Conservation (phyloP, 2,113 vertebrate genomes). For the Tetrax tetrax region DNA sequence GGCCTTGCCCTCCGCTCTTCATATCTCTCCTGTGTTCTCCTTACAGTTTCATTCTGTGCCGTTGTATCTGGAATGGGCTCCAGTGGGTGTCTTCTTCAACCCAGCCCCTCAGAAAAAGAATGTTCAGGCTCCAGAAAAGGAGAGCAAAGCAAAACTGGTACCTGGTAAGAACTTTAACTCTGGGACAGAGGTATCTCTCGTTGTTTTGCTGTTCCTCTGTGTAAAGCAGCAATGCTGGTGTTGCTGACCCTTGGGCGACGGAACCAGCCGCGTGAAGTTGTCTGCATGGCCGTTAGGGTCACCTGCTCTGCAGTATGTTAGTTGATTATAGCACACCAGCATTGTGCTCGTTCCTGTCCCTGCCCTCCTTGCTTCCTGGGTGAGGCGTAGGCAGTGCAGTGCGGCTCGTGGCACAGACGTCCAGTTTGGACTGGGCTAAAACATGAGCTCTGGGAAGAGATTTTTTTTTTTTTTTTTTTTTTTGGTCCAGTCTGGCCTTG, state of each 20-base stretch:
- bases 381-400: background rate
- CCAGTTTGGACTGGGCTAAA: background rate
- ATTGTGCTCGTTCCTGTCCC: background rate
- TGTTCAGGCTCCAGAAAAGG: background rate
- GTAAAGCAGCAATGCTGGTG: background rate
- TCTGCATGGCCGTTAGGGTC: background rate
- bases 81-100: constrained; percentile 83
- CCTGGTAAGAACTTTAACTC: constrained; percentile 24
- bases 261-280: background rate
- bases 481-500: background rate
- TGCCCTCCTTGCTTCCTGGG: background rate
- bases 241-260: background rate
- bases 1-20: background rate
- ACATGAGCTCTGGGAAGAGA: background rate
- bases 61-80: constrained; percentile 95
- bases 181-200: background rate
- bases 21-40: background rate
- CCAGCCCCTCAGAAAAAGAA: constrained; percentile 34
- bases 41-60: constrained; percentile 81
- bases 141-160: background rate
- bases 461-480: background rate
- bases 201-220: fast-evolving
- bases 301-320: fast-evolving
- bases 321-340: background rate
- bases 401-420: fast-evolving